A percentile compares a stretch with the other conserved stretches of the same genome.
phyloP scores from a whole-genome alignment of 2,113 vertebrate species.

The Progne subis region DNA sequence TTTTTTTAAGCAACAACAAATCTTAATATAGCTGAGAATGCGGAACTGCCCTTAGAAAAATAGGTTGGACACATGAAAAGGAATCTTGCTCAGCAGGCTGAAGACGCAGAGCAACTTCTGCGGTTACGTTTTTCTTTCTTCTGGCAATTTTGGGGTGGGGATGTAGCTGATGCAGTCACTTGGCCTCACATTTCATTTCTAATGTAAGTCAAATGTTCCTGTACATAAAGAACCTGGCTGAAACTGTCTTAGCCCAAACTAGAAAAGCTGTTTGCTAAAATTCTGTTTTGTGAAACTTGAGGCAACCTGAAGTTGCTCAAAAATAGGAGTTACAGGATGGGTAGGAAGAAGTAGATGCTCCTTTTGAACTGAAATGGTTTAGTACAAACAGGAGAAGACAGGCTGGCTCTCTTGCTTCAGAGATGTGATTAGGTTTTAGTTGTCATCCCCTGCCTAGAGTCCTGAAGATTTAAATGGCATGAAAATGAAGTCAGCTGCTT shows the following conservation, averaged over 20 bases:
- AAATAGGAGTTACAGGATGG: background rate
- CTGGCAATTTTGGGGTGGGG: slow-evolving; percentile 62
- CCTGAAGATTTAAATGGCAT: background rate
- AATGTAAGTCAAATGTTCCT: background rate
- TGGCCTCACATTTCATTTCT: background rate
- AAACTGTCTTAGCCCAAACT: background rate
- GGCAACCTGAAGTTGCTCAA: background rate
- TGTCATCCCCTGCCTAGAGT: background rate
- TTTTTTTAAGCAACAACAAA: slow-evolving; percentile 25
- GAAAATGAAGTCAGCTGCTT: slow-evolving; percentile 13
- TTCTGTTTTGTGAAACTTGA: background rate
- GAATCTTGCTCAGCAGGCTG: slow-evolving; percentile 74
- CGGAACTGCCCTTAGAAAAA: slow-evolving; percentile 70
- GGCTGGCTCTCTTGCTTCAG: background rate
- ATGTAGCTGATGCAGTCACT: slow-evolving; percentile 11
- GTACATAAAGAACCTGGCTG: background rate
- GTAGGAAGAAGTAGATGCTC: background rate
- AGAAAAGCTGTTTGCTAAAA: background rate
- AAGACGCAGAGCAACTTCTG: slow-evolving; percentile 48
- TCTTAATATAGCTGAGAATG: slow-evolving; percentile 72
- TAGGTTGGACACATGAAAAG: slow-evolving; percentile 51
- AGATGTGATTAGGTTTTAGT: background rate
- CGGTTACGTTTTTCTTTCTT: slow-evolving; percentile 46
- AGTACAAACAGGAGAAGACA: background rate
- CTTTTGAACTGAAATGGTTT: background rate